Conservation (phyloP, 1,140 invertebrate genomes). For the Steinernema khuongi region DNA sequence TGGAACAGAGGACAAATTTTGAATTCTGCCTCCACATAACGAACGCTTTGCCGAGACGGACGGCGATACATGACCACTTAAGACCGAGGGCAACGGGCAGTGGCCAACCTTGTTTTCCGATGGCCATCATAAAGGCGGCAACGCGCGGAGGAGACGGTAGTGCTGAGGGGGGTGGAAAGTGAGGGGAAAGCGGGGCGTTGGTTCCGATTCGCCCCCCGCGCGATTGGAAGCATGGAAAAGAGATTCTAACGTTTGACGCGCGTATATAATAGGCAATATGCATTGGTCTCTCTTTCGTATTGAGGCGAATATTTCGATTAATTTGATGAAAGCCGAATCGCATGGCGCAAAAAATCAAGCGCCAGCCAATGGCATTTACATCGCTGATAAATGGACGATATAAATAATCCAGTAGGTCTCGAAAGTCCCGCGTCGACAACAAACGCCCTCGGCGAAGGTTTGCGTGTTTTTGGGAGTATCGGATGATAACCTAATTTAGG, state of each 20-base stretch:
- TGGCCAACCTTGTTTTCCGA: background rate
- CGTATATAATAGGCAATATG: background rate
- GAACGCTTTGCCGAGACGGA: too few relatives aligned
- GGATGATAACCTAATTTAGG: constrained; percentile 17
- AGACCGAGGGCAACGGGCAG: too few relatives aligned
- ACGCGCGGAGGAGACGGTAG: background rate
- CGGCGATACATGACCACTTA: too few relatives aligned
- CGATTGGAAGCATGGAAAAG: background rate
- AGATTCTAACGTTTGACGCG: background rate
- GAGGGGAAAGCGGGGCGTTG: background rate
- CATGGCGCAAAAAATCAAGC: constrained; percentile 14
- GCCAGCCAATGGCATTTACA: constrained; percentile 15
- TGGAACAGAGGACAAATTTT: too few relatives aligned
- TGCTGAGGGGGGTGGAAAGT: background rate
- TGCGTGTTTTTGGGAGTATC: background rate
- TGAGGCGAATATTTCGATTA: constrained; percentile 10
- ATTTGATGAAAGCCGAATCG: constrained; percentile 14
- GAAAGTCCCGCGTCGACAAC: constrained; percentile 9
- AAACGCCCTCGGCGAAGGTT: background rate
- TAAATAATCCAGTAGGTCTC: constrained; percentile 15
- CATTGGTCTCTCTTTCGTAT: constrained; percentile 6
- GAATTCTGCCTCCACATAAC: too few relatives aligned
- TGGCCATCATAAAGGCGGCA: background rate
- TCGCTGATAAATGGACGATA: constrained; percentile 6
- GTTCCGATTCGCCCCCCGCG: background rate